Evolutionary conservation across 2,797 vertebrate genomes (phyloP).

Genomic region (Galaxias olidus): DNA sequence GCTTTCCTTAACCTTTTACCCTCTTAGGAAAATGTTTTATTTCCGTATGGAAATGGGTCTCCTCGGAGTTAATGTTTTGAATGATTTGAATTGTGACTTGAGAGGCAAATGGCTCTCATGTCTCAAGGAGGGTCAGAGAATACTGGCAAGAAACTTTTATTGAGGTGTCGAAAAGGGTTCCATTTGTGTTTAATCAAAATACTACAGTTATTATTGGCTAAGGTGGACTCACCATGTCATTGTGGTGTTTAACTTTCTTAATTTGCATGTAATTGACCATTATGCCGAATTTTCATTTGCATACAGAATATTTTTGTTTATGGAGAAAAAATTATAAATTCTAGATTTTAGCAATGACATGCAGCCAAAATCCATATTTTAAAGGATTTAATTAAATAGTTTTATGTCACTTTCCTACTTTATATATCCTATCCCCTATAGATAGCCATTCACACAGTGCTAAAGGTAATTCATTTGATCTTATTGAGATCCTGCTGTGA

Average conservation of each 20-base stretch:
- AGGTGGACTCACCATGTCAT: no score
- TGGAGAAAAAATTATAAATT: neutral
- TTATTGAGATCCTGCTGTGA: neutral
- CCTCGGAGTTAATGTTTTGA: neutral
- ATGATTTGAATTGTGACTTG: constrained; percentile 23
- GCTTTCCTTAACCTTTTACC: neutral
- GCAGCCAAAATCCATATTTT: neutral
- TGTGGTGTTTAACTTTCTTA: constrained; percentile 1
- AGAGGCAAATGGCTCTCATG: constrained; percentile 4
- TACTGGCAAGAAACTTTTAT: neutral
- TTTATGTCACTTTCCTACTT: neutral
- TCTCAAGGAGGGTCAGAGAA: neutral
- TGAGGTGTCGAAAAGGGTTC: neutral
- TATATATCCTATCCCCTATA: neutral
- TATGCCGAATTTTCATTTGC: neutral
- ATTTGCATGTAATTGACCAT: constrained; percentile 7
- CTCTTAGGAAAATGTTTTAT: constrained; percentile 5
- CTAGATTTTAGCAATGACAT: neutral
- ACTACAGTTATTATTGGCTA: neutral
- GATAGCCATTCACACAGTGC: neutral
- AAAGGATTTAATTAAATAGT: neutral
- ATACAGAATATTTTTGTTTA: neutral
- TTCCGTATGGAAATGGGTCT: constrained; percentile 22
- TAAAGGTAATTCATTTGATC: neutral
- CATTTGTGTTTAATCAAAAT: neutral